A percentile compares a stretch with the other conserved stretches of the same genome.
Evolutionary conservation across 2,113 vertebrate genomes (phyloP).

Genomic region (Grammomys surdaster): DNA sequence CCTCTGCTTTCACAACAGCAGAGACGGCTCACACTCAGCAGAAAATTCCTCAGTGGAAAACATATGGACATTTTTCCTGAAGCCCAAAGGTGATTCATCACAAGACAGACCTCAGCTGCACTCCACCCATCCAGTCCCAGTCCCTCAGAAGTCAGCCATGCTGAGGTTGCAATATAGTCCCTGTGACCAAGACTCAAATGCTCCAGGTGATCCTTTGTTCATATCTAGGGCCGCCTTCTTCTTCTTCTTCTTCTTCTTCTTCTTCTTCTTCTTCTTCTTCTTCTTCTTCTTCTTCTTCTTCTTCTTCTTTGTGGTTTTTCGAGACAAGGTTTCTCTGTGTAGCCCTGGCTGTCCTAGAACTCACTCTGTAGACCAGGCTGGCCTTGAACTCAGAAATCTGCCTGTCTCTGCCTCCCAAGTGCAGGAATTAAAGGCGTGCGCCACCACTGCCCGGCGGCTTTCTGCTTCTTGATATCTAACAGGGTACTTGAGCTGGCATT

Average conservation of each 20-base stretch:
- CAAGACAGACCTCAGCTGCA: neutral
- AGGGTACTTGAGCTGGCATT: no score
- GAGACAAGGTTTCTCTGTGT: no score
- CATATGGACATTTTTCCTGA: conserved; percentile 10
- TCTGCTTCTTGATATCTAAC: neutral
- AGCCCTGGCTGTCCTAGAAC: no score
- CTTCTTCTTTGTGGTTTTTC: no score
- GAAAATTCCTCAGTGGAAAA: conserved; percentile 1
- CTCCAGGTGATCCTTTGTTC: neutral
- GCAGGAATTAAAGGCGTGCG: no score
- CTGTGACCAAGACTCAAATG: neutral
- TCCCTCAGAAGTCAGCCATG: neutral
- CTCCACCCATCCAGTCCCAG: neutral
- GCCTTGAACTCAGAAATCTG: no score
- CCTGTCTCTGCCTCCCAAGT: no score
- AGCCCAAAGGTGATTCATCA: conserved; percentile 56
- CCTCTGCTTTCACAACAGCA: neutral
- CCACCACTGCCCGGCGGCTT: no score
- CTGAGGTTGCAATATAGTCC: neutral
- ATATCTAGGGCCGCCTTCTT: fast-evolving
- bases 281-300: no score
- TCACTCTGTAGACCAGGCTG: no score
- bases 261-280: no score
- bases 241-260: no score
- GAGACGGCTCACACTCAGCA: neutral